phyloP scores from a whole-genome alignment of 2,888 invertebrate genomes.

The Itoplectis maculator region DNA sequence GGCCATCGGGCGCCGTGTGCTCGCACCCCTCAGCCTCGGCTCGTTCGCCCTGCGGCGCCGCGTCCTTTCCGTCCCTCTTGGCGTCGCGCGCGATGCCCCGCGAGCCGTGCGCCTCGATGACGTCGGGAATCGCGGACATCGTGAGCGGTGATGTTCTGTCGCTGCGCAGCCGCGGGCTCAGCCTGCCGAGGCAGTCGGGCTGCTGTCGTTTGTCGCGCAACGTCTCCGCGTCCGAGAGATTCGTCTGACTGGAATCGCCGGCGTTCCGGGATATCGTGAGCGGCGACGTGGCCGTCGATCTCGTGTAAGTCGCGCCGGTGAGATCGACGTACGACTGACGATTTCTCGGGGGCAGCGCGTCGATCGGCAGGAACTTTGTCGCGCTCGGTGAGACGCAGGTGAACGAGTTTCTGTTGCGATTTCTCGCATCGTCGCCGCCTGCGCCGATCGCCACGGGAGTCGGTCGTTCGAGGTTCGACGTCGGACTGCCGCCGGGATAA shows the following conservation, averaged over 20 bases:
- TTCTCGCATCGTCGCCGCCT: slow-evolving; percentile 1
- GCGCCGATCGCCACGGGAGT: slow-evolving; percentile 29
- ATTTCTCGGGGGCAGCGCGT: slow-evolving; percentile 59
- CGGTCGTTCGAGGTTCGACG: slow-evolving; percentile 59
- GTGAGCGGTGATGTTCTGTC: slow-evolving; percentile 71
- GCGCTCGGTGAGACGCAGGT: slow-evolving; percentile 55
- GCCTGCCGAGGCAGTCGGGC: slow-evolving; percentile 73
- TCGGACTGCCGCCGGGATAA: slow-evolving; percentile 50
- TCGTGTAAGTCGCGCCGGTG: slow-evolving; percentile 67
- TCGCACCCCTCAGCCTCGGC: slow-evolving; percentile 83
- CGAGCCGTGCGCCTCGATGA: slow-evolving; percentile 77
- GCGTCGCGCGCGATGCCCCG: slow-evolving; percentile 30
- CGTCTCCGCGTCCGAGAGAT: slow-evolving; percentile 35
- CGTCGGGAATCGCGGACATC: slow-evolving; percentile 76
- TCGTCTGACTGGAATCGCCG: slow-evolving; percentile 39
- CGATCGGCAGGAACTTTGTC: slow-evolving; percentile 67
- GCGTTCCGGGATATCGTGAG: slow-evolving; percentile 26
- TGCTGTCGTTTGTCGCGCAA: slow-evolving; percentile 55
- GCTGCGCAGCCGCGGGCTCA: slow-evolving; percentile 71
- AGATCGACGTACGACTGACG: slow-evolving; percentile 68
- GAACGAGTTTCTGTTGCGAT: slow-evolving; percentile 46
- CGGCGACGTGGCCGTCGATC: slow-evolving; percentile 48
- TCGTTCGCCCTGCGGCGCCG: slow-evolving; percentile 78
- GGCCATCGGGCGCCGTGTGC: slow-evolving; percentile 76
- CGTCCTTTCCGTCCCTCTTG: slow-evolving; percentile 41